Evolutionary conservation across 1,140 invertebrate genomes (phyloP).

Genomic region (Ridgeia piscesae): DNA sequence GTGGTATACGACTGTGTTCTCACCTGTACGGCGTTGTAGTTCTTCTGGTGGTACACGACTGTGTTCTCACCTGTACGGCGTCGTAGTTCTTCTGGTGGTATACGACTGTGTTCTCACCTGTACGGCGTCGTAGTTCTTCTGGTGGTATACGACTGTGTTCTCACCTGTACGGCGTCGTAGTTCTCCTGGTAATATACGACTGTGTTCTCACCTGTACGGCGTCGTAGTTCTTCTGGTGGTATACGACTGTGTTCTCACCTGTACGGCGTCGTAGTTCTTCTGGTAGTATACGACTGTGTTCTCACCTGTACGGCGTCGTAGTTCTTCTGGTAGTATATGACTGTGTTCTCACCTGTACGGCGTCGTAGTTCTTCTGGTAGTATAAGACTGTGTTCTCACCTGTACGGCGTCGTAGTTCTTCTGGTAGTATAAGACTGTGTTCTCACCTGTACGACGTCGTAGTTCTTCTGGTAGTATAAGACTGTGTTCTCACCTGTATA

Average conservation of each 20-base stretch:
- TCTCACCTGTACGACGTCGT: not conserved
- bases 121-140: not conserved
- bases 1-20: not conserved
- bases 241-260: not conserved
- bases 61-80: not conserved
- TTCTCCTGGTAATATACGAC: no score
- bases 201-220: not conserved
- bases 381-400: not conserved
- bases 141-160: no score
- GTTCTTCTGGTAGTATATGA: no score
- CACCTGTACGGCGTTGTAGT: not conserved
- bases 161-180: not conserved
- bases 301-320: not conserved
- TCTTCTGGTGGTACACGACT: no score
- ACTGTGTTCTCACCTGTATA: constrained; percentile 40
- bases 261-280: not conserved
- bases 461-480: not conserved
- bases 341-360: not conserved
- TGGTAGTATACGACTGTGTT: no score
- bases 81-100: not conserved
- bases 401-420: not conserved
- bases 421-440: no score
- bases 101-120: not conserved
- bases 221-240: not conserved
- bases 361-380: not conserved